Evolutionary conservation across 2,797 vertebrate genomes (phyloP), one percentile per base, ranked within the genome.

Genomic region (Melanotaenia pygmaea): DNA sequence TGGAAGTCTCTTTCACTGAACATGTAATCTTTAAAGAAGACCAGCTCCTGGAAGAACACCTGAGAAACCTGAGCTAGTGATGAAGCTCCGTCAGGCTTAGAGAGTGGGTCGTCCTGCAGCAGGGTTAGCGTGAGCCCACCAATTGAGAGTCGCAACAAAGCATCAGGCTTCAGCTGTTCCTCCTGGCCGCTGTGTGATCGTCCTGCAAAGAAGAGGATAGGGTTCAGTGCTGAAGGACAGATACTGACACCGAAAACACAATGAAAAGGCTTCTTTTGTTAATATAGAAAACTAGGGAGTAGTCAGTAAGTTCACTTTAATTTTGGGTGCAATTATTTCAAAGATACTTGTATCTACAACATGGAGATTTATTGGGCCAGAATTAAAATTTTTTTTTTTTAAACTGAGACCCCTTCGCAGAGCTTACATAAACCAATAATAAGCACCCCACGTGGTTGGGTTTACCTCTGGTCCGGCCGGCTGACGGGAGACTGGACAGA

Each of bases 1-100:
- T 88, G 82, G 83, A 97, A 97, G 87, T 96, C 96, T 73, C 95
- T 94, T 12, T 96, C 95, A 14, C 94, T 94, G 45, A 98, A 96
- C 86, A 96, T 95, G 60, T 93, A 90, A 74, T 97, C 96, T 77
- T 95, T 96, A 86, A 97, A 92, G 83, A 89, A 93, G 10, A 80
- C 92, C 59, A 98, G 90, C 80, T 96, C 94, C 4, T 75, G 79
- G 81, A 98, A 98, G 88, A 97, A 98, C 30, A 86, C 90, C 70
- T 90, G 81, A 37, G 95, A 91, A 71, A 96, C 92, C 72, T 94
- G 88, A 70, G 90, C 90, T 86, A 94, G 81, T 67, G 92, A 91
- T 0, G 69, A 64, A 37, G 57, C 75, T 61, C 83, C 34, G 0
- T 91, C 82, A 2, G 8, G 60, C 58, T 45, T 72, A 1, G 74